These are phyloP conservation scores for Ammodramus savannarum DNA, from an alignment of 2,113 vertebrate genomes.

Conservation along the genomic window DNA sequence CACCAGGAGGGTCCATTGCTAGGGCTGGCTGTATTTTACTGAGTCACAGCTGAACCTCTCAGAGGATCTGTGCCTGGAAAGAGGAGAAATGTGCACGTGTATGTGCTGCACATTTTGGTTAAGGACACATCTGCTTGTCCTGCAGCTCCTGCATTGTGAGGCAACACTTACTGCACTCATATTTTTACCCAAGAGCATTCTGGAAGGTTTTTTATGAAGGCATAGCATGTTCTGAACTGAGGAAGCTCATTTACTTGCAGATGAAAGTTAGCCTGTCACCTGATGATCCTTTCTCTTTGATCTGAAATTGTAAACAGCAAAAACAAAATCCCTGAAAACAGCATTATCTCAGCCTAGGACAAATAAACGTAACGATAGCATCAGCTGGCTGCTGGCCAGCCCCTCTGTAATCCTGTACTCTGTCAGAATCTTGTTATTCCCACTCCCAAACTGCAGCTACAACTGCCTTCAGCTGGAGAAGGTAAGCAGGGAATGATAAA, in stretches of 20 bases:
- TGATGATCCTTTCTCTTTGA: conserved; percentile 77
- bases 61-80: background rate
- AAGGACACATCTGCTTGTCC: background rate
- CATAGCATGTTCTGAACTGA: conserved; percentile 28
- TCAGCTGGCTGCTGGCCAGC: conserved; percentile 76
- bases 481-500: conserved; percentile 74
- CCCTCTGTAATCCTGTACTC: conserved; percentile 71
- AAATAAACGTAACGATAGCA: conserved; percentile 80
- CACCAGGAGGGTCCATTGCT: background rate
- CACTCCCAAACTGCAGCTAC: conserved; percentile 47
- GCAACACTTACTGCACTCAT: accelerated
- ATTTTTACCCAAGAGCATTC: background rate
- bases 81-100: background rate
- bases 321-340: conserved; percentile 58
- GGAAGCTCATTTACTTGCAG: conserved; percentile 69
- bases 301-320: conserved; percentile 73
- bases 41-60: background rate
- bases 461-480: conserved; percentile 57
- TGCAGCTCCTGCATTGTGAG: background rate
- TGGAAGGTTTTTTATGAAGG: background rate
- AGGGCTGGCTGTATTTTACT: background rate
- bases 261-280: conserved; percentile 77
- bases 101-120: background rate
- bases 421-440: conserved; percentile 63
- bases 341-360: conserved; percentile 71